phyloP scores from a whole-genome alignment of 1,140 invertebrate genomes.

The Phthorimaea operculella region DNA sequence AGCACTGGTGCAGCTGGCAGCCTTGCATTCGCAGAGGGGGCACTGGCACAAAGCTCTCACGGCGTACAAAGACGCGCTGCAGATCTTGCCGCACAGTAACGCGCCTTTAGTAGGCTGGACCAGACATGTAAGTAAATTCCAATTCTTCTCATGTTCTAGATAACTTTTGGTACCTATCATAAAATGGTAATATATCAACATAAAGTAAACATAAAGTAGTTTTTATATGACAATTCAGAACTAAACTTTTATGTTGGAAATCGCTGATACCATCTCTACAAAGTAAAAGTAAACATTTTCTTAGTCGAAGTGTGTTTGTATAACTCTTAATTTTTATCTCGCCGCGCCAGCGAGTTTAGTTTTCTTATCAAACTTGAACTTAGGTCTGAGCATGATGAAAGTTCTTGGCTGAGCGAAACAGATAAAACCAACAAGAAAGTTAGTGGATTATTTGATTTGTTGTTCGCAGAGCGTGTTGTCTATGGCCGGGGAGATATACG shows the following conservation, averaged over 20 bases:
- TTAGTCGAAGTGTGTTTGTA: no score
- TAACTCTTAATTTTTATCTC: not conserved
- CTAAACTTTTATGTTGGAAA: no score
- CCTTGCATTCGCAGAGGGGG: constrained; percentile 88
- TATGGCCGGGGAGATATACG: constrained; percentile 87
- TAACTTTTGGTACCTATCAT: no score
- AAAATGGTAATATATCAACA: no score
- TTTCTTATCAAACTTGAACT: not conserved
- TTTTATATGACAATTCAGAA: no score
- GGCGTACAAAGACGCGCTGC: constrained; percentile 88
- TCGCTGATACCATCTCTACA: no score
- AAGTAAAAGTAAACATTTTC: no score
- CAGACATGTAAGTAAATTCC: constrained; percentile 44
- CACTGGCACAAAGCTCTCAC: constrained; percentile 86
- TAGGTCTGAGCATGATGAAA: not conserved
- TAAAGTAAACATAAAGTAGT: no score
- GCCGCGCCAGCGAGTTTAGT: not conserved
- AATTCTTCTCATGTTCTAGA: no score
- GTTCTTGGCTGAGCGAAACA: not conserved
- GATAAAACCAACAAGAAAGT: not conserved
- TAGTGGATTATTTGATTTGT: constrained; percentile 13
- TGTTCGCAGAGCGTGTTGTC: constrained; percentile 80
- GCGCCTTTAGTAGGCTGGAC: constrained; percentile 54
- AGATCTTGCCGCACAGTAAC: constrained; percentile 74
- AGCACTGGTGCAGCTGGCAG: constrained; percentile 90